Evolutionary conservation across 23 tunicate genomes (phyloP).

Genomic region (Diplosoma virens): DNA sequence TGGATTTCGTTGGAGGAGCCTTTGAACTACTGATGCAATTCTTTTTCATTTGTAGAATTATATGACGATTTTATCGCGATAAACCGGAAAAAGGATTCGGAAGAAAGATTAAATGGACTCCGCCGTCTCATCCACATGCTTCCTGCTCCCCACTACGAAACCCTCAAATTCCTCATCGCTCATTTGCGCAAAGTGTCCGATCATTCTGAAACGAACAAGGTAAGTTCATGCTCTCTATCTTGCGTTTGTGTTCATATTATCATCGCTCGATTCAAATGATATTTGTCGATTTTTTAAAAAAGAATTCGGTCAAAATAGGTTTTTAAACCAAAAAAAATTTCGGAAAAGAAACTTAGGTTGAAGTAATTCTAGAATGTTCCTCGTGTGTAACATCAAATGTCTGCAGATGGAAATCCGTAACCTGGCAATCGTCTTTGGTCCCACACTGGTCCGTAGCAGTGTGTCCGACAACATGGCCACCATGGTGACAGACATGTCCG

Average conservation of each 20-base stretch:
- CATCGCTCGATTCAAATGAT: too few relatives aligned
- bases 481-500: conserved; percentile 96
- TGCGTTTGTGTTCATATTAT: too few relatives aligned
- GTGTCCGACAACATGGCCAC: conserved; percentile 81
- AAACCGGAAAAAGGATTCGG: conserved; percentile 62
- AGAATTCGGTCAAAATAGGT: too few relatives aligned
- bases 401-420: conserved; percentile 91
- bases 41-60: conserved; percentile 33
- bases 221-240: conserved; percentile 3
- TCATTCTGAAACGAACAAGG: conserved; percentile 72
- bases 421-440: conserved; percentile 94
- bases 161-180: conserved; percentile 75
- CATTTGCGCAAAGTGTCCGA: conserved; percentile 85
- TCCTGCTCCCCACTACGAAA: conserved; percentile 94
- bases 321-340: too few relatives aligned
- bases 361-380: too few relatives aligned
- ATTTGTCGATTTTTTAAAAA: too few relatives aligned
- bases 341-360: too few relatives aligned
- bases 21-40: too few relatives aligned
- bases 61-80: conserved; percentile 78
- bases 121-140: conserved; percentile 88
- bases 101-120: conserved; percentile 74
- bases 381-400: too few relatives aligned
- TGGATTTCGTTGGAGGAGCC: too few relatives aligned
- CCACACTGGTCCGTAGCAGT: conserved; percentile 75